Evolutionary conservation across 2,113 vertebrate species (phyloP).

Genomic region (Propithecus coquereli): DNA sequence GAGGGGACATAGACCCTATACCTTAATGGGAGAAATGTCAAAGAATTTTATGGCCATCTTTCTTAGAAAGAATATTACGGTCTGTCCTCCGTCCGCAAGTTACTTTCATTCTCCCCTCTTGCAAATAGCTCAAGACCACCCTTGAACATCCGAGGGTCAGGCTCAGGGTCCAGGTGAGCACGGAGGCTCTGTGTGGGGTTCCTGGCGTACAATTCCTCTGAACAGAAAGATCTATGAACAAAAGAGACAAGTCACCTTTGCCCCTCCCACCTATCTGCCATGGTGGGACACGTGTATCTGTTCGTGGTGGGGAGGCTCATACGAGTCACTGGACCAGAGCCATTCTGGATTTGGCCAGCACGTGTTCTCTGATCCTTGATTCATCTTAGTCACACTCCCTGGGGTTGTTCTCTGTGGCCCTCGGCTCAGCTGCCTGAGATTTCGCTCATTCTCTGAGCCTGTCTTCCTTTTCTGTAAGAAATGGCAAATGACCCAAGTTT

Average conservation of each 20-base stretch:
- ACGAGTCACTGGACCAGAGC: neutral
- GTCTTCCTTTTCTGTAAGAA: neutral
- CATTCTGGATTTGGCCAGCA: neutral
- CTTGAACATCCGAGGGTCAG: too few relatives aligned
- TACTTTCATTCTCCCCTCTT: too few relatives aligned
- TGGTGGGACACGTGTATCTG: fast-evolving
- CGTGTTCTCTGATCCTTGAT: too few relatives aligned
- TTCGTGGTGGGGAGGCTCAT: too few relatives aligned
- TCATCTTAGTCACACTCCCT: fast-evolving
- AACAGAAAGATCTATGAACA: fast-evolving
- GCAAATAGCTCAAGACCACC: neutral
- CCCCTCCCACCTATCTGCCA: too few relatives aligned
- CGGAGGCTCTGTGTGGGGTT: neutral
- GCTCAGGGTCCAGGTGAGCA: fast-evolving
- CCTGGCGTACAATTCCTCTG: neutral
- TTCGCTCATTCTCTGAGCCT: neutral
- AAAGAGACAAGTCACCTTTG: neutral
- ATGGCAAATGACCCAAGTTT: neutral
- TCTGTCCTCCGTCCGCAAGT: neutral
- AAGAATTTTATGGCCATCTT: neutral
- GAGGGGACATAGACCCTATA: neutral
- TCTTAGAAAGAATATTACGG: neutral
- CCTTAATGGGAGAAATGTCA: neutral
- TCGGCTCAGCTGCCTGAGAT: neutral
- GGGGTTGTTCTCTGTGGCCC: neutral